Evolutionary conservation across 2,797 vertebrate species (phyloP), one percentile per base, ranked within the genome.

Genomic region (Catamblyrhynchus diadema): DNA sequence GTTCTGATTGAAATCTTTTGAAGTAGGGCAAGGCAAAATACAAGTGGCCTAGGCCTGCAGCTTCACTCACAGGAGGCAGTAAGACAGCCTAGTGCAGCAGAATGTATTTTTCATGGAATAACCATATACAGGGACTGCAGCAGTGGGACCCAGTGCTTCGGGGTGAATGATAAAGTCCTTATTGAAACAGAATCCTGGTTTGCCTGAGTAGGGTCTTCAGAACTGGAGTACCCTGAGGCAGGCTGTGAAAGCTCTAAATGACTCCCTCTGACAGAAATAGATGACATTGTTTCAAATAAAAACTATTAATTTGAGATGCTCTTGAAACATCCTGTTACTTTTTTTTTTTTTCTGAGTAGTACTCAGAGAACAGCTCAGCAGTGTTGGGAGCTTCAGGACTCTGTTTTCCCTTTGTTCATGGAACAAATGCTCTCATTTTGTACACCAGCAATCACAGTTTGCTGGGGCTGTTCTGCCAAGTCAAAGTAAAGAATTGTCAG

Each of bases 1-100:
- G 71, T 67, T 88, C 82, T 89, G 86, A 86, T 67, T 50, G 59
- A 90, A 94, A 95, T 84, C 22, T 77, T 83, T 86, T 83, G 45
- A 84, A 89, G 86, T 6, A 83, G 54, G 65, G 41, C 48, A 84
- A 86, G 59, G 69, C 84, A 87, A 90, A 88, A 67, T 33, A 85
- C 57, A 81, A 88, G 81, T 48, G 59, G 33, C 39, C 42, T 18
- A 47, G 74, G 53, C 89, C 72, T 69, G 45, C 23, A 53, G 67
- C 44, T 94, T 87, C 70, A 10, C n/a, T 95, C 37, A 2, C 7
- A n/a, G 71, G 8, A 70, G 75, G 44, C 27, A 61, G 18, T 32
- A 32, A 72, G 67, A 25, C 3, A 13, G 37, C 16, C 32, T 24
- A 9, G 45, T 23, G 20, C 3, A 62, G 18, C 3, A 42, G 48